Base-by-base conservation (phyloP, 2,888 invertebrate species). In the Agrochola lota region DNA sequence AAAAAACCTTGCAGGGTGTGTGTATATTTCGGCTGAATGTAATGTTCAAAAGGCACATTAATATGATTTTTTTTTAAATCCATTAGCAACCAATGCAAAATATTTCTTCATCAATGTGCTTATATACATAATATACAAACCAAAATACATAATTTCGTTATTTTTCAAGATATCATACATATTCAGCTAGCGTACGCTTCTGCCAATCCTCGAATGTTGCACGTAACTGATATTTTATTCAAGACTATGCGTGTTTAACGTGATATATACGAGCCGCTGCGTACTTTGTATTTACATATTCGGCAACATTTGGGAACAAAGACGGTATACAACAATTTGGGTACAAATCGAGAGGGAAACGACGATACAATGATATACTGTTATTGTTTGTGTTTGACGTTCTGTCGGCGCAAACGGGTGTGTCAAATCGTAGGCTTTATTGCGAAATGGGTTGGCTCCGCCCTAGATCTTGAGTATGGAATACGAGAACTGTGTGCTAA, bases 171-270 rank as follows among this genome's bases (percentile, higher is more conserved):
- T 52, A 69, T 67, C 70, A 87, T 85, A 80, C 81, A 83, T 84
- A 89, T 88, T 86, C 85, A 80, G 55, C 55, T 49, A 75, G 43
- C 81, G 79, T 77, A 79, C 67, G 40, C 52, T 73, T 71, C 78
- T 83, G 80, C 76, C 78, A 59, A 87, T 80, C 78, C 82, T 62
- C 70, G 59, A 83, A 83, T 84, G 80, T 85, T 84, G 77, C 82
- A 84, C 85, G 86, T 79, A 86, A 88, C 88, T 89, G 88, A 90
- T 91, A 91, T 90, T 90, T 91, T 90, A 92, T 91, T 91, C 91
- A 91, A 87, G 88, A 88, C 90, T 90, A 88, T 87, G 87, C 85
- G 88, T 90, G 85, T 87, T 89, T 87, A 88, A 86, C 87, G 83
- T 89, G 88, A 90, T 91, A 88, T 90, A 83, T 83, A 84, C 71